Percentiles rank a stretch among this genome's conserved stretches.
phyloP scores from a whole-genome alignment of 2,113 vertebrate species.

The Nothobranchius kuhntae region DNA sequence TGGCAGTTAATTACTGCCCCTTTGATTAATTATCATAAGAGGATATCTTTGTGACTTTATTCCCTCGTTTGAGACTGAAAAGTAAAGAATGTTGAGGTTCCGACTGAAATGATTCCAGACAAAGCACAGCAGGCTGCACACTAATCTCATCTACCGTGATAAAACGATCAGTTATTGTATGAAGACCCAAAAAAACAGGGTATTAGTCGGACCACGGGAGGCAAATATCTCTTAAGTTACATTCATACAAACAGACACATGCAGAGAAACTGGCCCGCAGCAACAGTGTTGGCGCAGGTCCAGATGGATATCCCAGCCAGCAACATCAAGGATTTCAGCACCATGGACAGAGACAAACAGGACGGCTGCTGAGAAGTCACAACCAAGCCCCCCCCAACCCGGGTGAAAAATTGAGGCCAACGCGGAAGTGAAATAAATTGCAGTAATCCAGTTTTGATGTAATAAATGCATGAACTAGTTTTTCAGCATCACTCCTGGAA shows the following conservation, averaged over 20 bases:
- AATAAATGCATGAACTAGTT: no score
- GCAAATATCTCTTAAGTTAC: slow-evolving; percentile 17
- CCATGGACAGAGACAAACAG: slow-evolving; percentile 68
- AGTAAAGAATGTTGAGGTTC: neutral
- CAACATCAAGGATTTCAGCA: slow-evolving; percentile 64
- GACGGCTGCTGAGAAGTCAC: slow-evolving; percentile 16
- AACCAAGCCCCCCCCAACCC: no score
- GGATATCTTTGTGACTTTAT: neutral
- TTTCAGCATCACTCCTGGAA: no score
- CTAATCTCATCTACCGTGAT: slow-evolving; percentile 23
- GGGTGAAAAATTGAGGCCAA: no score
- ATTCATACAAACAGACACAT: neutral
- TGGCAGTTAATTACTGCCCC: no score
- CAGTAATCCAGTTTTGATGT: no score
- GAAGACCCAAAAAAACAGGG: slow-evolving; percentile 2
- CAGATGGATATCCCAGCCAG: slow-evolving; percentile 42
- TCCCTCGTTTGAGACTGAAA: neutral
- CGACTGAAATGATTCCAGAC: neutral
- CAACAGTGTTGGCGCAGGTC: slow-evolving; percentile 6
- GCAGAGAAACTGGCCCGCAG: neutral
- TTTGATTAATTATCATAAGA: no score
- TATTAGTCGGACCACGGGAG: slow-evolving; percentile 17
- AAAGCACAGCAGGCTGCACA: slow-evolving; percentile 1
- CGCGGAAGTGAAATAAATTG: no score
- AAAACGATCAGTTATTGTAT: slow-evolving; percentile 15